Evolutionary conservation across 2,797 vertebrate species (phyloP).

Genomic region (Myripristis jacobus): DNA sequence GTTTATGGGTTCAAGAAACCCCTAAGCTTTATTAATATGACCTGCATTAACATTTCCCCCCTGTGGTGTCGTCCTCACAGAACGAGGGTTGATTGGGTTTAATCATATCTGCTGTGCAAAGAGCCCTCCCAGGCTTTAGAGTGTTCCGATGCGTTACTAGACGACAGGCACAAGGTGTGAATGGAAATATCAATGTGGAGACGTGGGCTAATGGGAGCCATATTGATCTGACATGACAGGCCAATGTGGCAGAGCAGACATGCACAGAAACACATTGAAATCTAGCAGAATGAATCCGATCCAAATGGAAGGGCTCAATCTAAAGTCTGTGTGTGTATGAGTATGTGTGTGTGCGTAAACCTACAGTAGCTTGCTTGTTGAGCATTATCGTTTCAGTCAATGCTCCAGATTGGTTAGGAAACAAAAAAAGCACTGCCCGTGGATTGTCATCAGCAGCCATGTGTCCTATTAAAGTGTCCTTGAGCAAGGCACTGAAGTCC

Average conservation of each 20-base stretch:
- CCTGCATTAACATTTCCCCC: slow-evolving; percentile 53
- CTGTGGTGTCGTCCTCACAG: slow-evolving; percentile 19
- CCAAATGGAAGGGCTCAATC: background rate
- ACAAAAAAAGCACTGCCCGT: no score
- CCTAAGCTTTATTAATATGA: slow-evolving; percentile 46
- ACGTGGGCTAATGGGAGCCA: slow-evolving; percentile 31
- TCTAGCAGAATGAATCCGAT: slow-evolving; percentile 6
- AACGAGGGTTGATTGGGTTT: slow-evolving; percentile 38
- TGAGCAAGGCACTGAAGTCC: no score
- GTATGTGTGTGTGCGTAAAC: background rate
- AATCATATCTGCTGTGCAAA: slow-evolving; percentile 40
- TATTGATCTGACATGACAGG: slow-evolving; percentile 49
- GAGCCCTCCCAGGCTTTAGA: slow-evolving; percentile 9
- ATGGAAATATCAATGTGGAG: slow-evolving; percentile 45
- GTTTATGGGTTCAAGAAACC: slow-evolving; percentile 37
- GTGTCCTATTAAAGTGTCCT: no score
- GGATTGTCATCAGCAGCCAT: no score
- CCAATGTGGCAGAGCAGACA: slow-evolving; percentile 19
- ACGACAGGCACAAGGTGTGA: slow-evolving; percentile 47
- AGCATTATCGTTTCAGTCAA: no score
- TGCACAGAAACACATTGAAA: slow-evolving; percentile 18
- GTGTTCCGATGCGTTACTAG: slow-evolving; percentile 19
- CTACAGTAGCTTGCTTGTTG: no score
- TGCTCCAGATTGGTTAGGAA: no score
- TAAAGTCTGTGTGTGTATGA: background rate